phyloP scores from a whole-genome alignment of 2,113 vertebrate genomes.

The Stomatorhinus ivindoensis region DNA sequence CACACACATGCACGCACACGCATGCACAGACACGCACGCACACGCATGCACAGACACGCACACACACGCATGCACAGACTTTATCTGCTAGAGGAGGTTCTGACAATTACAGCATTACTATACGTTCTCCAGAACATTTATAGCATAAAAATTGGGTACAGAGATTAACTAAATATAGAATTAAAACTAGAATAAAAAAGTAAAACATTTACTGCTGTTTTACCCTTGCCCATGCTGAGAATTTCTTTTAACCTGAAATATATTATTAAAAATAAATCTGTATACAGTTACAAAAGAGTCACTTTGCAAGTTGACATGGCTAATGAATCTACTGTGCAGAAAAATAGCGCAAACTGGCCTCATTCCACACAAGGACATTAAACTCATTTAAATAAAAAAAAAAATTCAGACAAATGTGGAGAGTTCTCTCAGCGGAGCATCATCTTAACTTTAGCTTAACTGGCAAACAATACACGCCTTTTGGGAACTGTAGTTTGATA shows the following conservation, averaged over 20 bases:
- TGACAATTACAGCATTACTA: neutral
- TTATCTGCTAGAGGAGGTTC: neutral
- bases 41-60: neutral
- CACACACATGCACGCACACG: neutral
- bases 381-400: neutral
- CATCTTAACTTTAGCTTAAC: neutral
- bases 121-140: neutral
- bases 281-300: neutral
- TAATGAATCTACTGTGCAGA: neutral
- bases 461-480: neutral
- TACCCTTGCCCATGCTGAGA: neutral
- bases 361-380: neutral
- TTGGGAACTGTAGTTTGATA: neutral
- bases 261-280: neutral
- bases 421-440: neutral
- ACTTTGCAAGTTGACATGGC: neutral
- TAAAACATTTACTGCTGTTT: neutral
- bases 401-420: neutral
- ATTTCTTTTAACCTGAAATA: neutral
- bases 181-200: neutral
- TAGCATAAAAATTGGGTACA: neutral
- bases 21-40: neutral
- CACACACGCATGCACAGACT: neutral
- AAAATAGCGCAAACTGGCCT: neutral
- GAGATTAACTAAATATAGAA: neutral